phyloP scores from a whole-genome alignment of 2,797 vertebrate genomes.

The Morus bassanus region DNA sequence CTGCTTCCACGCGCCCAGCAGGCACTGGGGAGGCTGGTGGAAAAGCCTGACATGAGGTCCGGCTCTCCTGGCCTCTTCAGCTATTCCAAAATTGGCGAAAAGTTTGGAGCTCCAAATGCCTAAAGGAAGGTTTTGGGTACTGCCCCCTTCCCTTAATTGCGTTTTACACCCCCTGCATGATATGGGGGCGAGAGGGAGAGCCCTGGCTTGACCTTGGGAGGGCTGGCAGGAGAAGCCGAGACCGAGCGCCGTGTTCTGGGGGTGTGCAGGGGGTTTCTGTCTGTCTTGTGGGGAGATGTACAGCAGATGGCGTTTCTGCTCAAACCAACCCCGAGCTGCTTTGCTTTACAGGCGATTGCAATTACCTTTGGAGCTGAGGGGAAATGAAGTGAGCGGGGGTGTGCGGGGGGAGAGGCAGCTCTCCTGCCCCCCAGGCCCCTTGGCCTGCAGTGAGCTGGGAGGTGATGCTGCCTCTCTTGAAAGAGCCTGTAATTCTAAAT shows the following conservation, averaged over 20 bases:
- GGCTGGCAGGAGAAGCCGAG: not conserved
- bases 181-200: too few species aligned
- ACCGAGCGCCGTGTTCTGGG: rapidly evolving
- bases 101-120: not conserved
- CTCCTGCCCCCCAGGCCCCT: not conserved
- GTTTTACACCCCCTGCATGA: too few species aligned
- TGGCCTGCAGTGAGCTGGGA: not conserved
- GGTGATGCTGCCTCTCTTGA: not conserved
- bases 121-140: not conserved
- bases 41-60: too few species aligned
- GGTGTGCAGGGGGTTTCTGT: rapidly evolving
- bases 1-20: rapidly evolving
- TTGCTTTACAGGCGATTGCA: rapidly evolving
- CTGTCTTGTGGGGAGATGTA: not conserved
- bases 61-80: not conserved
- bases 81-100: not conserved
- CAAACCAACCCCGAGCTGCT: too few species aligned
- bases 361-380: not conserved
- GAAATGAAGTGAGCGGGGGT: rapidly evolving
- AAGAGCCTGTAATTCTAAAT: not conserved
- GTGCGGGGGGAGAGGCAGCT: not conserved
- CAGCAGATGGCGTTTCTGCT: not conserved
- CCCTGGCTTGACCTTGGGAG: not conserved
- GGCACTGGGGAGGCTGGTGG: not conserved
- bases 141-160: not conserved